These are phyloP conservation scores for Neomorphus geoffroyi DNA, from an alignment of 2,797 vertebrate genomes.

Conservation along the genomic window DNA sequence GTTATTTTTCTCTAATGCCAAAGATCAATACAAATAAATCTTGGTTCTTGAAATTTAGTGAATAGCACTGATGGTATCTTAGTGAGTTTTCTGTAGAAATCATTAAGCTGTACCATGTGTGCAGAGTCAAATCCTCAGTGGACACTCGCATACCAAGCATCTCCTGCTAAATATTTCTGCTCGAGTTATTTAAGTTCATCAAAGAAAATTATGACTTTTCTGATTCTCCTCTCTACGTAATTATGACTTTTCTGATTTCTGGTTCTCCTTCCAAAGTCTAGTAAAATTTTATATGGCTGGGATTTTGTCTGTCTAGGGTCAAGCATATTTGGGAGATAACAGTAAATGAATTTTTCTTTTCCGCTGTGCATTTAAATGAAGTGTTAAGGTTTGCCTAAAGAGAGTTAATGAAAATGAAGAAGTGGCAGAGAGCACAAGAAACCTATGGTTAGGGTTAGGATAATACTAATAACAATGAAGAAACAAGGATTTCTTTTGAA, in stretches of 20 bases:
- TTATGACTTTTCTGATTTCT: background rate
- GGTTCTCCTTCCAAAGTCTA: background rate
- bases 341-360: background rate
- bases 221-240: too few species aligned
- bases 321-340: background rate
- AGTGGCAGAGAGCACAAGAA: background rate
- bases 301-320: background rate
- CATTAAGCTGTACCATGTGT: background rate
- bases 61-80: background rate
- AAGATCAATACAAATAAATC: constrained; percentile 23
- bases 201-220: background rate
- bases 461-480: background rate
- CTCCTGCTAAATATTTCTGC: background rate
- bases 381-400: background rate
- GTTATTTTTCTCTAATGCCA: background rate
- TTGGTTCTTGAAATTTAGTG: background rate
- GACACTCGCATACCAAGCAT: background rate
- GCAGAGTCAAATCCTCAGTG: background rate
- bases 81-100: background rate
- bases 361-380: background rate
- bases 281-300: background rate
- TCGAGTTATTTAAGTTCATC: background rate
- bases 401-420: background rate
- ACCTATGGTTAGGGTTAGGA: background rate
- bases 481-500: background rate